These are phyloP conservation scores for Anguilla japonica DNA, from an alignment of 2,113 vertebrate species.

Conservation along the genomic window DNA sequence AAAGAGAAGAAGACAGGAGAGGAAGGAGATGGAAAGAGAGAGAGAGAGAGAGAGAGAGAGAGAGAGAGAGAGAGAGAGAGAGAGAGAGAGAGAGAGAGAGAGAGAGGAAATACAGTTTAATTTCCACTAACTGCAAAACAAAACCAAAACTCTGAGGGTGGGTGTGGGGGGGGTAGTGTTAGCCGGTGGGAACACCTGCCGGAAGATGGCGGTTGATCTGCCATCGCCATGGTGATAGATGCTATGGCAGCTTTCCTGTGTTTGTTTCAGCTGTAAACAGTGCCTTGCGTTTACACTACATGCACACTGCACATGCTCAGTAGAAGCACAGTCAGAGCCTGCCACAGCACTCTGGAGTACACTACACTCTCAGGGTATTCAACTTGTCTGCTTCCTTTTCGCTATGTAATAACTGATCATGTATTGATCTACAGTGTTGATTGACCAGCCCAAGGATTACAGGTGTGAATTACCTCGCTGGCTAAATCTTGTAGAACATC, in stretches of 20 bases:
- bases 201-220: not conserved
- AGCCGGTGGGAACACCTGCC: not conserved
- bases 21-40: not conserved
- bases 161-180: not conserved
- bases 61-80: not conserved
- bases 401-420: too few relatives aligned
- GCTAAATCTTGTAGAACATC: too few relatives aligned
- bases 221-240: not conserved
- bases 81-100: not conserved
- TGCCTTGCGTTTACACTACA: not conserved
- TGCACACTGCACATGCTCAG: not conserved
- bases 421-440: too few relatives aligned
- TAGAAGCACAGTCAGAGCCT: too few relatives aligned
- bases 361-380: too few relatives aligned
- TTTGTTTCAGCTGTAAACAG: not conserved
- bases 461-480: too few relatives aligned
- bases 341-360: too few relatives aligned
- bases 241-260: not conserved
- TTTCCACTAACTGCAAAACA: slow-evolving; percentile 19
- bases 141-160: slow-evolving; percentile 19
- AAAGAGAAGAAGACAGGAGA: not conserved
- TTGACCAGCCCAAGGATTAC: too few relatives aligned
- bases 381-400: too few relatives aligned
- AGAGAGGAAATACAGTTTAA: not conserved
- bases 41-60: not conserved